Conservation (phyloP, 2,113 vertebrate genomes). For the Zosterops pallidus region DNA sequence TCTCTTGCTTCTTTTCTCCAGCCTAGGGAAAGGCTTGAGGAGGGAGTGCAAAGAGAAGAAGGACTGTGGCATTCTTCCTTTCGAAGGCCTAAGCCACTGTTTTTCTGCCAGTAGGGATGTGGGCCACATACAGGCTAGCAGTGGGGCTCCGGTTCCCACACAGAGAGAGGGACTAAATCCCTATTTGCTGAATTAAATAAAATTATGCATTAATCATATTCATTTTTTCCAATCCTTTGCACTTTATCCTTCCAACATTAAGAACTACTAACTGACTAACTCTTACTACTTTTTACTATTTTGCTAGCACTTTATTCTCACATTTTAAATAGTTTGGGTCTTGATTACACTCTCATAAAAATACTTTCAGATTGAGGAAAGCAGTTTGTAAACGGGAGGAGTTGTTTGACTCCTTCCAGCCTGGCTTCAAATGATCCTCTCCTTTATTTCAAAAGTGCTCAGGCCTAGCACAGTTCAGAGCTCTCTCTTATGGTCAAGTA, state of each 20-base stretch:
- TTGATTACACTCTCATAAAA: neutral
- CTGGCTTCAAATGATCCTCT: neutral
- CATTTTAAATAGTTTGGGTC: neutral
- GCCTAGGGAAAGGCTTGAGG: neutral
- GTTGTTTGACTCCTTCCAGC: neutral
- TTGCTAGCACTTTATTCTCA: neutral
- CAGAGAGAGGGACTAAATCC: accelerated
- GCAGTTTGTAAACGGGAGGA: neutral
- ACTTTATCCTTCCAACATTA: neutral
- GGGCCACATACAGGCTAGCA: neutral
- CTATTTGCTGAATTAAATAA: neutral
- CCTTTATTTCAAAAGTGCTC: neutral
- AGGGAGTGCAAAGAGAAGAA: neutral
- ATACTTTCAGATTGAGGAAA: neutral
- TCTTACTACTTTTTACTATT: neutral
- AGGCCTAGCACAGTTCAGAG: neutral
- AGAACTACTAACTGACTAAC: neutral
- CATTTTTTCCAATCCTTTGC: neutral
- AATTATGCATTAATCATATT: neutral
- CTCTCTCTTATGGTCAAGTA: neutral
- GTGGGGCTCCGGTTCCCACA: neutral
- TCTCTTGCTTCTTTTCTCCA: neutral
- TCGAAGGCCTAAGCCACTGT: neutral
- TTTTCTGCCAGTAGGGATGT: neutral
- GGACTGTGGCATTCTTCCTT: neutral